These are phyloP conservation scores for Phrynocephalus versicolor DNA, from an alignment of 2,113 vertebrate genomes.

Conservation along the genomic window DNA sequence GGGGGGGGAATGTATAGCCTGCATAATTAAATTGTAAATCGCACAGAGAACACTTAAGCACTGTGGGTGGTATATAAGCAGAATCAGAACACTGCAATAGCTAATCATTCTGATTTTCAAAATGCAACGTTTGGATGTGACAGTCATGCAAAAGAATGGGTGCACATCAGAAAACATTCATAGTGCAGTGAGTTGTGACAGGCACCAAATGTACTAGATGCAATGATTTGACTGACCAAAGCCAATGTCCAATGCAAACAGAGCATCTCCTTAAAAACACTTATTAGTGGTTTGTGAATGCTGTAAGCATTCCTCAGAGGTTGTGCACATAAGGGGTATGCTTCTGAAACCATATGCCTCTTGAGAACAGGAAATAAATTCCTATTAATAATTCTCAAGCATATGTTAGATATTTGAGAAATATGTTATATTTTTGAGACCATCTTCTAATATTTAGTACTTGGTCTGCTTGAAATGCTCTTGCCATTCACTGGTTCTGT, in stretches of 20 bases:
- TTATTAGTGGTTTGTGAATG: conserved; percentile 54
- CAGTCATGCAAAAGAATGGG: neutral
- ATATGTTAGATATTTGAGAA: conserved; percentile 58
- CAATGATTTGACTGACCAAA: neutral
- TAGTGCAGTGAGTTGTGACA: neutral
- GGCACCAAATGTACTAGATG: neutral
- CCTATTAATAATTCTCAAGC: conserved; percentile 75
- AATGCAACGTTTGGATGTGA: neutral
- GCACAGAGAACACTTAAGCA: too few species aligned
- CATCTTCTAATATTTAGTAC: conserved; percentile 53
- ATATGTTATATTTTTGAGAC: conserved; percentile 8
- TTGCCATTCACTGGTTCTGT: conserved; percentile 66
- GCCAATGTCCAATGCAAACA: conserved; percentile 24
- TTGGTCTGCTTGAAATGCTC: conserved; percentile 49
- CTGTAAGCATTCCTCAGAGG: conserved; percentile 65
- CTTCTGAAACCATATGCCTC: conserved; percentile 73
- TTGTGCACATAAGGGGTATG: conserved; percentile 70
- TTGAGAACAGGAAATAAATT: conserved; percentile 72
- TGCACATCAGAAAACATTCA: neutral
- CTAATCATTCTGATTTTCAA: neutral
- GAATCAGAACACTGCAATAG: too few species aligned
- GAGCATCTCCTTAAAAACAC: conserved; percentile 52
- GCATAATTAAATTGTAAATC: too few species aligned
- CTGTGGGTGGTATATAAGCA: too few species aligned
- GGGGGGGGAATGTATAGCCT: too few species aligned